Evolutionary conservation across 2,888 invertebrate species (phyloP), one percentile per base, ranked within the genome.

Genomic region (Epinotia nisella): DNA sequence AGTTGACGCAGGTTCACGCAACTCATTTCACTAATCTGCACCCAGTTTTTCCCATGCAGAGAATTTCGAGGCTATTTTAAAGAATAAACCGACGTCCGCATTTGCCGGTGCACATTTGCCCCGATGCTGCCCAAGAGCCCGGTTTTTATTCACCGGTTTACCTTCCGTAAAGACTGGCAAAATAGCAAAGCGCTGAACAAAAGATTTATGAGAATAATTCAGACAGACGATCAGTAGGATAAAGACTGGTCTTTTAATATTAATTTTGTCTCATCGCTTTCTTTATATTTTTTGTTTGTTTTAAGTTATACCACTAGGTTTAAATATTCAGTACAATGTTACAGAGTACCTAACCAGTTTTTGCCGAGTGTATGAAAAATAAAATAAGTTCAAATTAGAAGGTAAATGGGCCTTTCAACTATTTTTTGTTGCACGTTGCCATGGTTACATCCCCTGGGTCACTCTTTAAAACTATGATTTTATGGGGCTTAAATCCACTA

Each of bases 1-100:
- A n/a, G n/a, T n/a, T n/a, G n/a, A n/a, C n/a, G n/a, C n/a, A n/a
- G n/a, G n/a, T n/a, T n/a, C n/a, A 51, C 41, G 58, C 56, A 61
- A 64, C 73, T 73, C 69, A 69, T 69, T 73, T 69, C 29, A 53
- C 64, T 73, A 73, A 73, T 73, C 73, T 64, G 68, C 64, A 29
- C 53, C 29, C 24, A 55, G 58, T 58, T 64, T 62, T 45, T n/a
- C n/a, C n/a, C n/a, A n/a, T 41, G 61, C 72, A 19, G 51, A 58
- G 58, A 59, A 58, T 39, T 59, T 53, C 58, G 58, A 17, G 61
- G 62, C 61, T 69, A 64, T 73, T 73, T 73, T 29, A 45, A 58
- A 53, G 41, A 64, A 68, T 58, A 53, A 51, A 56, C 61, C 58
- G 62, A 11, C 45, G 39, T 24, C 69, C 19, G 15, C 2, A 10